These are phyloP conservation scores for Recurvirostra avosetta DNA, from an alignment of 2,113 vertebrate genomes.

Conservation along the genomic window DNA sequence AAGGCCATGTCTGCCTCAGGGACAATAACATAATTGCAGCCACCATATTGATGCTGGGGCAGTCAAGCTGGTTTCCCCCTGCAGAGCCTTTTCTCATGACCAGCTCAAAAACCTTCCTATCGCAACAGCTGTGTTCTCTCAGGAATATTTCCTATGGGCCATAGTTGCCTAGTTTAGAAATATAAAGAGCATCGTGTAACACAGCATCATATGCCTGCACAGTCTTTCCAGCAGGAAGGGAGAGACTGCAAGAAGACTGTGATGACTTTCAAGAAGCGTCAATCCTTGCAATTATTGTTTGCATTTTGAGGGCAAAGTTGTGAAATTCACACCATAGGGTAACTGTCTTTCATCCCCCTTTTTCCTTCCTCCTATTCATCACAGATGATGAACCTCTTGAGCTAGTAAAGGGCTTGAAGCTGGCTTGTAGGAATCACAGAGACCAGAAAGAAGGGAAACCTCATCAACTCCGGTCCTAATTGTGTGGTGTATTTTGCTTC, in stretches of 20 bases:
- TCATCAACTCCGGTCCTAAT: background rate
- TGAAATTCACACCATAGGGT: too few species aligned
- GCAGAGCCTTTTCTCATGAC: background rate
- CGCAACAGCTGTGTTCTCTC: background rate
- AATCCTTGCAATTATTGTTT: background rate
- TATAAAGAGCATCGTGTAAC: background rate
- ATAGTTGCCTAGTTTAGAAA: background rate
- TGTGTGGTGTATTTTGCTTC: background rate
- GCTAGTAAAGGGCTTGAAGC: background rate
- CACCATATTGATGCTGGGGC: background rate
- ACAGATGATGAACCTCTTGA: background rate
- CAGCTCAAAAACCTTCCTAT: background rate
- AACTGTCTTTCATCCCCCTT: background rate
- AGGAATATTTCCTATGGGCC: background rate
- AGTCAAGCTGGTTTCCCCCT: background rate
- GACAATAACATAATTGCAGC: background rate
- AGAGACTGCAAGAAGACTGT: background rate
- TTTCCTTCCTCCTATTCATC: background rate
- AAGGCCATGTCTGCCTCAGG: background rate
- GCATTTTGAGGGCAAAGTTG: too few species aligned
- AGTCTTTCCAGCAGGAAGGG: background rate
- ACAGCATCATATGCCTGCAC: rapidly evolving
- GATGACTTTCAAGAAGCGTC: background rate
- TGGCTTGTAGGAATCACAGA: background rate
- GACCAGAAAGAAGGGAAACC: background rate